Percentiles rank a stretch among this genome's conserved stretches.
phyloP scores from a whole-genome alignment of 2,888 invertebrate species.

The Nasonia oneida region DNA sequence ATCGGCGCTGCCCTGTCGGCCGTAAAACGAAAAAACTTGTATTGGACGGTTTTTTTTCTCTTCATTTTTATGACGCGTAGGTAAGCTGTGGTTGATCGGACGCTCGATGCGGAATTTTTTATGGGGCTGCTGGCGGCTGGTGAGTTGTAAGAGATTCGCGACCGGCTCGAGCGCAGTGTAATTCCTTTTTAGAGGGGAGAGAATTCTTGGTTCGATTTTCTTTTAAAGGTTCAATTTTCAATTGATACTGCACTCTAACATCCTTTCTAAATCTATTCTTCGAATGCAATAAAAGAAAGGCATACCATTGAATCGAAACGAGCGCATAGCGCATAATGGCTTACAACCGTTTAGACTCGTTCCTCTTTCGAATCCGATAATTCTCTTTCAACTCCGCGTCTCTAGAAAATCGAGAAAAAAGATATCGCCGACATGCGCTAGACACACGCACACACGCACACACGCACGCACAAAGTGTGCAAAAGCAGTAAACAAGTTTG shows the following conservation, averaged over 20 bases:
- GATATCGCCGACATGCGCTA: background rate
- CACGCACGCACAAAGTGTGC: background rate
- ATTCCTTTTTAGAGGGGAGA: too few species aligned
- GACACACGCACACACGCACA: background rate
- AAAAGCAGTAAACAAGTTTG: background rate
- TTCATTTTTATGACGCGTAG: background rate
- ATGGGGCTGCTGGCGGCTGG: too few species aligned
- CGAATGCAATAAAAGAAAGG: too few species aligned
- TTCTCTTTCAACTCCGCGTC: background rate
- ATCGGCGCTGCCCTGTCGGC: conserved; percentile 89
- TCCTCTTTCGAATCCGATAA: background rate
- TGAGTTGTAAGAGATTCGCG: too few species aligned
- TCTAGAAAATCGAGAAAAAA: background rate
- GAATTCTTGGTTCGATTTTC: too few species aligned
- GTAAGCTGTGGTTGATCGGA: background rate
- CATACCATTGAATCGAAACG: background rate
- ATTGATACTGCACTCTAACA: too few species aligned
- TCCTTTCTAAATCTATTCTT: too few species aligned
- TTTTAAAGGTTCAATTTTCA: too few species aligned
- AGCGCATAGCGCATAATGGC: background rate
- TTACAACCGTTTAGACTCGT: too few species aligned
- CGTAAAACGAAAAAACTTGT: background rate
- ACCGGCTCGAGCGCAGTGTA: too few species aligned
- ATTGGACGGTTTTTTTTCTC: background rate
- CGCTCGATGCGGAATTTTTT: too few species aligned